Conservation (phyloP, 2,888 invertebrate genomes). For the Eulithis testata region DNA sequence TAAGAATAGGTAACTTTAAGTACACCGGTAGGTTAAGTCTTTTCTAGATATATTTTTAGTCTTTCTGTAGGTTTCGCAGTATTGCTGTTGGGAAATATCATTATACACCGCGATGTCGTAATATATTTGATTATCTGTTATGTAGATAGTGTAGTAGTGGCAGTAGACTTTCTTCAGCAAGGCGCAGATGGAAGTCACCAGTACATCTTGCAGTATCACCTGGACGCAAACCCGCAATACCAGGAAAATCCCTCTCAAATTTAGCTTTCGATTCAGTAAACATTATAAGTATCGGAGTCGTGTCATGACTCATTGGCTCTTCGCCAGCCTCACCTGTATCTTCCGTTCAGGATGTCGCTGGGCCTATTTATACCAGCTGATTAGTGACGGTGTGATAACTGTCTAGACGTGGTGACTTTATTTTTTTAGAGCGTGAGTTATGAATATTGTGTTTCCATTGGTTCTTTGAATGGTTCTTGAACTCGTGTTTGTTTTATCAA, state of each 20-base stretch:
- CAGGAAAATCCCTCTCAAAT: conserved; percentile 32
- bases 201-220: conserved; percentile 14
- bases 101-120: no score
- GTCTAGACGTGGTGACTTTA: conserved; percentile 24
- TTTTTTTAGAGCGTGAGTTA: conserved; percentile 14
- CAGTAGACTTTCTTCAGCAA: neutral
- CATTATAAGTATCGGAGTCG: conserved; percentile 27
- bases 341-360: conserved; percentile 74
- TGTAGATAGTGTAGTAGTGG: neutral
- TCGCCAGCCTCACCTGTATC: conserved; percentile 74
- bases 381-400: conserved; percentile 55
- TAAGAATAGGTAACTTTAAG: no score
- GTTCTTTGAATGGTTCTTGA: conserved; percentile 1
- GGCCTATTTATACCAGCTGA: conserved; percentile 70
- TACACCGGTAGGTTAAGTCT: no score
- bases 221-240: conserved; percentile 28
- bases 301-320: conserved; percentile 64
- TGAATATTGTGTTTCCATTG: conserved; percentile 3
- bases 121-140: no score
- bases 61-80: no score
- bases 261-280: conserved; percentile 27
- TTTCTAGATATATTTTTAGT: no score
- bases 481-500: neutral
- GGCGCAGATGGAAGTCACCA: neutral
- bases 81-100: no score